A percentile compares a stretch with the other conserved stretches of the same genome.
phyloP scores from a whole-genome alignment of 1,140 invertebrate species.

The Euura lappo region DNA sequence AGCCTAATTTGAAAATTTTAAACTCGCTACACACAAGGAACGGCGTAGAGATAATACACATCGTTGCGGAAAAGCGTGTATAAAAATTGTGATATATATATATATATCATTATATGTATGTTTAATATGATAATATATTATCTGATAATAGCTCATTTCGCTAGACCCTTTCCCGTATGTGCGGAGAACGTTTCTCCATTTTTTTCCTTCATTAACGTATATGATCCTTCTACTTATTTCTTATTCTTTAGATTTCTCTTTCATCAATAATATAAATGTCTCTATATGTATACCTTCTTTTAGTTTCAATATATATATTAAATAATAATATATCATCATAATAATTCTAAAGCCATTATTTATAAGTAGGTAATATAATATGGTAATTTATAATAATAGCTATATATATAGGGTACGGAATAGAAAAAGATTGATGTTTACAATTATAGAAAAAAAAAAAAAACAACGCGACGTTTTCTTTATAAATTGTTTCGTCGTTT shows the following conservation, averaged over 20 bases:
- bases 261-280: constrained; percentile 31
- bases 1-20: neutral
- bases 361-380: too few relatives aligned
- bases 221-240: neutral
- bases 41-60: neutral
- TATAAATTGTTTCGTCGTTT: constrained; percentile 24
- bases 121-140: constrained; percentile 2
- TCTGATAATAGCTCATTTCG: neutral
- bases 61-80: neutral
- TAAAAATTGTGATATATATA: neutral
- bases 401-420: constrained; percentile 36
- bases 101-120: neutral
- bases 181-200: neutral
- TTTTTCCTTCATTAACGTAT: neutral
- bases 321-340: constrained; percentile 43
- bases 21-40: neutral
- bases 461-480: neutral
- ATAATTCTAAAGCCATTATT: constrained; percentile 17
- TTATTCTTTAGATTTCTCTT: neutral
- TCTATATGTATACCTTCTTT: constrained; percentile 31
- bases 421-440: constrained; percentile 31
- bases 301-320: constrained; percentile 33
- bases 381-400: too few relatives aligned
- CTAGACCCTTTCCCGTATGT: neutral
- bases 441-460: constrained; percentile 28